Percentiles rank a stretch among this genome's conserved stretches.
Evolutionary conservation across 1,140 invertebrate species (phyloP).

Genomic region (Drosophila watanabei): DNA sequence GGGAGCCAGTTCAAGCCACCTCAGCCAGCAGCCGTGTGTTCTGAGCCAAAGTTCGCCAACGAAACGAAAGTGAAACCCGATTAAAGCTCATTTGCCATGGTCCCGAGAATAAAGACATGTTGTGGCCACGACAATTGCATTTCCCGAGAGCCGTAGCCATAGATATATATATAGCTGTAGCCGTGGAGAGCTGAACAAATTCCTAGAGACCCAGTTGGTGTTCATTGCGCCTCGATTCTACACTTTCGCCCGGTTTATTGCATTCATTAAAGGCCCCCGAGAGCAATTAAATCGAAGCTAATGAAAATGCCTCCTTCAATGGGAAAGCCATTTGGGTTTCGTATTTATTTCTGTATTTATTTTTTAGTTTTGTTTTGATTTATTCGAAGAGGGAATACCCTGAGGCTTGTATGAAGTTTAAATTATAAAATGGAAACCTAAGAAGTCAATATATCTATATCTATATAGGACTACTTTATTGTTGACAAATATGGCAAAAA

Average conservation of each 20-base stretch:
- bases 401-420: background rate
- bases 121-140: slow-evolving; percentile 35
- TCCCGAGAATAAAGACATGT: slow-evolving; percentile 47
- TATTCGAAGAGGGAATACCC: slow-evolving; percentile 21
- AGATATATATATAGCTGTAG: background rate
- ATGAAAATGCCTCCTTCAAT: slow-evolving; percentile 36
- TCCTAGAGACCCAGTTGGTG: slow-evolving; percentile 19
- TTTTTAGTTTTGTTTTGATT: background rate
- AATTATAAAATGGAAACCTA: too few species aligned
- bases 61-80: slow-evolving; percentile 71
- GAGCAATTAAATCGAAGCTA: slow-evolving; percentile 46
- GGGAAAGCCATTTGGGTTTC: slow-evolving; percentile 36
- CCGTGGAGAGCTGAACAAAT: slow-evolving; percentile 47
- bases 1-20: slow-evolving; percentile 13
- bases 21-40: slow-evolving; percentile 30
- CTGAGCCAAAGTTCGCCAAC: slow-evolving; percentile 30
- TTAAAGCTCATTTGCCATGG: slow-evolving; percentile 54
- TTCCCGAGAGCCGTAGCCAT: background rate
- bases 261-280: slow-evolving; percentile 38
- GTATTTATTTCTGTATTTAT: background rate
- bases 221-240: slow-evolving; percentile 37
- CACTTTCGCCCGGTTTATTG: slow-evolving; percentile 52
- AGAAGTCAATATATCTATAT: too few species aligned
- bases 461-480: too few species aligned
- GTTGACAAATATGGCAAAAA: too few species aligned